Conservation (phyloP, 1,140 invertebrate genomes). For the Drosophila nasuta region DNA sequence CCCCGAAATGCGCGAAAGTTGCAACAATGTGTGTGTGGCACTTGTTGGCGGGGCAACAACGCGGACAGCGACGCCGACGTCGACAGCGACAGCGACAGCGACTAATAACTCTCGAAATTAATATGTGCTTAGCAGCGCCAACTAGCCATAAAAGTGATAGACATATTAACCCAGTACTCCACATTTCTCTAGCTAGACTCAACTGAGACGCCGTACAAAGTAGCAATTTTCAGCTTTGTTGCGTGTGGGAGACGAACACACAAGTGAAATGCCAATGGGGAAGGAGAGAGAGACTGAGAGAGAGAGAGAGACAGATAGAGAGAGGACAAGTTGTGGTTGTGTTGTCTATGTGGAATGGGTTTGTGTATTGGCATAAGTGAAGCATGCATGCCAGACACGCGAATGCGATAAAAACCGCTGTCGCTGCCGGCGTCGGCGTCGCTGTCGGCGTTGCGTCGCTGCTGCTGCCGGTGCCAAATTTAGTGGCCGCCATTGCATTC, state of each 20-base stretch:
- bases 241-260: constrained; percentile 47
- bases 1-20: constrained; percentile 16
- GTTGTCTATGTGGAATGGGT: not conserved
- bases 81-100: not conserved
- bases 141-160: constrained; percentile 79
- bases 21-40: constrained; percentile 7
- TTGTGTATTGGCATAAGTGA: constrained; percentile 56
- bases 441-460: constrained; percentile 11
- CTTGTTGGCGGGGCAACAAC: too few species aligned
- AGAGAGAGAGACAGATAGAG: not conserved
- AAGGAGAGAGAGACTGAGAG: too few species aligned
- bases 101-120: constrained; percentile 41
- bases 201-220: constrained; percentile 56
- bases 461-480: constrained; percentile 53
- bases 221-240: constrained; percentile 80
- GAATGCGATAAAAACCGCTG: constrained; percentile 73
- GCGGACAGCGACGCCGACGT: not conserved
- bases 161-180: constrained; percentile 80
- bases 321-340: constrained; percentile 9
- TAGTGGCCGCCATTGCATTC: constrained; percentile 57
- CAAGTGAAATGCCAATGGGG: constrained; percentile 24
- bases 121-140: constrained; percentile 62
- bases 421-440: constrained; percentile 29
- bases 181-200: constrained; percentile 54
- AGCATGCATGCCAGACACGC: constrained; percentile 78